Evolutionary conservation across 2,888 invertebrate genomes (phyloP).

Genomic region (Cheilosia vulpina): DNA sequence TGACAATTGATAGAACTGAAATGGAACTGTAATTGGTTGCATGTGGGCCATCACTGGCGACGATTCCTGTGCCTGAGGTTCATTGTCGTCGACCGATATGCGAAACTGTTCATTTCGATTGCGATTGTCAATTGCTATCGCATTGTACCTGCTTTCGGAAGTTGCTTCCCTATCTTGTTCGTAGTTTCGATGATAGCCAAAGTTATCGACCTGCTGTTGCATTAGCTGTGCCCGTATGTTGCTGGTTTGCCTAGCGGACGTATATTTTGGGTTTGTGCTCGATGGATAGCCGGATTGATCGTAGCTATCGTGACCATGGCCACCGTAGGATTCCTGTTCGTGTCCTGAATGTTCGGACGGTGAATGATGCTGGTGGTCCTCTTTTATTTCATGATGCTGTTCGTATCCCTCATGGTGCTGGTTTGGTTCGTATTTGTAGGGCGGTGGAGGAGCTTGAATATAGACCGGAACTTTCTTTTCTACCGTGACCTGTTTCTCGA

Average conservation of each 20-base stretch:
- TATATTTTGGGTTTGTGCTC: slow-evolving; percentile 74
- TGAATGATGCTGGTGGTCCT: slow-evolving; percentile 62
- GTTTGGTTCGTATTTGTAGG: slow-evolving; percentile 81
- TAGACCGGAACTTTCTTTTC: slow-evolving; percentile 83
- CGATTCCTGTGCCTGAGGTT: slow-evolving; percentile 77
- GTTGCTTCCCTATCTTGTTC: slow-evolving; percentile 73
- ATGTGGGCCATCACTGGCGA: slow-evolving; percentile 77
- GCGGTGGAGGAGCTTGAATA: slow-evolving; percentile 78
- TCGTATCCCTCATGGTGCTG: slow-evolving; percentile 47
- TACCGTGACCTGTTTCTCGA: slow-evolving; percentile 81
- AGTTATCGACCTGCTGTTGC: slow-evolving; percentile 77
- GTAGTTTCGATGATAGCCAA: slow-evolving; percentile 72
- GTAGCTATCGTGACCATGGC: slow-evolving; percentile 60
- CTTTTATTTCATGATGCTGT: slow-evolving; percentile 36
- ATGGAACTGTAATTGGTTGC: slow-evolving; percentile 78
- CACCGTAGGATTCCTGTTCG: slow-evolving; percentile 64
- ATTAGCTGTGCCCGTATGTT: slow-evolving; percentile 52
- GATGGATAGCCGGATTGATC: slow-evolving; percentile 76
- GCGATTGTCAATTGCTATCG: slow-evolving; percentile 53
- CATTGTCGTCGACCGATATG: slow-evolving; percentile 63
- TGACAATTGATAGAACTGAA: slow-evolving; percentile 80
- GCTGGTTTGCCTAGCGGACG: slow-evolving; percentile 29
- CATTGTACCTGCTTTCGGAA: slow-evolving; percentile 75
- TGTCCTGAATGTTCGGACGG: slow-evolving; percentile 57
- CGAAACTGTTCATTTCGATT: slow-evolving; percentile 80